phyloP scores from a whole-genome alignment of 2,113 vertebrate genomes.

The Hylia prasina region DNA sequence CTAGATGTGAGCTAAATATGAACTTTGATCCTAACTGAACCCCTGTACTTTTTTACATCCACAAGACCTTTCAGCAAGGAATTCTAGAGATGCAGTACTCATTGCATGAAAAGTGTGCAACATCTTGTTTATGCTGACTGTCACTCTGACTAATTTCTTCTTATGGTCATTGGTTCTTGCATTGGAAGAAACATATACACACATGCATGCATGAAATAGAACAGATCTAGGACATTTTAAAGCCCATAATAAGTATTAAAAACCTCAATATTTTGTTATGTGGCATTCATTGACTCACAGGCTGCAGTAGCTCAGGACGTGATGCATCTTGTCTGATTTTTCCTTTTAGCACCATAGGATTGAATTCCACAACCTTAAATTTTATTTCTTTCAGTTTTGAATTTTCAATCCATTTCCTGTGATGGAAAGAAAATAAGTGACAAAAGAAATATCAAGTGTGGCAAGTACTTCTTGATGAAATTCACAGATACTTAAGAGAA shows the following conservation, averaged over 20 bases:
- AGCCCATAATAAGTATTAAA: neutral
- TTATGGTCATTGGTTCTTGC: neutral
- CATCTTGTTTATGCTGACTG: neutral
- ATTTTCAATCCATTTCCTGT: conserved; percentile 89
- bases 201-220: neutral
- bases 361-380: conserved; percentile 92
- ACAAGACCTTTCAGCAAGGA: neutral
- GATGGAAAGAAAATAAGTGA: neutral
- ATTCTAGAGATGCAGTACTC: neutral
- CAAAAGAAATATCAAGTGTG: neutral
- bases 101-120: neutral
- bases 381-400: conserved; percentile 86
- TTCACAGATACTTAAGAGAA: neutral
- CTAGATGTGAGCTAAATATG: neutral
- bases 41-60: neutral
- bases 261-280: neutral
- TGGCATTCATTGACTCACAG: conserved; percentile 76
- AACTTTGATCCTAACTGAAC: neutral
- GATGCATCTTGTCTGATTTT: conserved; percentile 91
- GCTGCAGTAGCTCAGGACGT: conserved; percentile 91
- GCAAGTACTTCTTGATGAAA: neutral
- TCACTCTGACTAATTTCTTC: neutral
- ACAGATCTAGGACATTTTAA: neutral
- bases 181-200: neutral
- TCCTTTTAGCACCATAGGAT: conserved; percentile 87